Percentiles rank a stretch among this genome's conserved stretches.
Evolutionary conservation across 2,797 vertebrate species (phyloP).

Genomic region (Euthynnus affinis): DNA sequence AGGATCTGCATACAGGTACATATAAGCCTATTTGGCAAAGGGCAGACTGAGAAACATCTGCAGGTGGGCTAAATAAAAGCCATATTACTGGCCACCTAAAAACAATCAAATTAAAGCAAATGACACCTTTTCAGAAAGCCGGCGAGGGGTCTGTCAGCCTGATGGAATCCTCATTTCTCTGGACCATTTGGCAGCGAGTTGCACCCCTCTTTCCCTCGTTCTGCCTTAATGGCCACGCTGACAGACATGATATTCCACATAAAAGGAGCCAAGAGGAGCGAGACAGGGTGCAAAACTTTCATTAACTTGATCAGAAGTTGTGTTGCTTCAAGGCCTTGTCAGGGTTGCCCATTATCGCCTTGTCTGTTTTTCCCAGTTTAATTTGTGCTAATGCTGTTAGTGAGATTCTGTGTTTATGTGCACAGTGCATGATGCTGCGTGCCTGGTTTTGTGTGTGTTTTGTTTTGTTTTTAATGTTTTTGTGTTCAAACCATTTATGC

Average conservation of each 20-base stretch:
- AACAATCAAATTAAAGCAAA: conserved; percentile 86
- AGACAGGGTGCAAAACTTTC: conserved; percentile 70
- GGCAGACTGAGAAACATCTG: conserved; percentile 55
- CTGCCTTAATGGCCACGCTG: conserved; percentile 79
- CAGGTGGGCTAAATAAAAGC: conserved; percentile 83
- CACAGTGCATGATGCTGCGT: conserved; percentile 9
- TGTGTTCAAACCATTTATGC: conserved; percentile 3
- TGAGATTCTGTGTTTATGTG: conserved; percentile 27
- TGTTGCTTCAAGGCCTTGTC: conserved; percentile 69
- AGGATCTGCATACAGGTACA: conserved; percentile 48
- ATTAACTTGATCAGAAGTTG: conserved; percentile 78
- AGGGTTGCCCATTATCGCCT: conserved; percentile 57
- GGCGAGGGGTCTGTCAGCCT: conserved; percentile 82
- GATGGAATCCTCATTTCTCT: conserved; percentile 84
- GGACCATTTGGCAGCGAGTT: conserved; percentile 81
- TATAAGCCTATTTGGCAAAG: conserved; percentile 54
- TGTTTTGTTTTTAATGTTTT: no score
- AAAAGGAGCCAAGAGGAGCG: conserved; percentile 71
- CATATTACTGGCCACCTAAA: conserved; percentile 79
- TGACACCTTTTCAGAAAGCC: conserved; percentile 84
- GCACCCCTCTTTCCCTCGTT: conserved; percentile 70
- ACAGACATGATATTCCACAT: conserved; percentile 82
- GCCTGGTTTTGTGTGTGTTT: conserved; percentile 9
- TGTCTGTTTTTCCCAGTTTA: conserved; percentile 49
- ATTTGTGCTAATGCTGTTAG: conserved; percentile 55